Evolutionary conservation across 1,140 invertebrate species (phyloP), one percentile per base, ranked within the genome.

Genomic region (Ruditapes philippinarum): DNA sequence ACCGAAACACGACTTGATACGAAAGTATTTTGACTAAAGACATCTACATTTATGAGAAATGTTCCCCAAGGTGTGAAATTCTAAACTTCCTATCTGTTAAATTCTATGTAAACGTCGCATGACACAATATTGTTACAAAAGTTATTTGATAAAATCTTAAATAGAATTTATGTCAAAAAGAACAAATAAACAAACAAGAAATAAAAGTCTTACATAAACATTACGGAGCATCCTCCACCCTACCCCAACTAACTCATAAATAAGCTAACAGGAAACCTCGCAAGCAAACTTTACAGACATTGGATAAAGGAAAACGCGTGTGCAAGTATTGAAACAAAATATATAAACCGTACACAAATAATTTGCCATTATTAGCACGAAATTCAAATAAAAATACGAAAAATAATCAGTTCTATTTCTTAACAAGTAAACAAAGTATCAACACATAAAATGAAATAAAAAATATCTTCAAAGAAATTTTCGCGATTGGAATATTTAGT

Each of bases 101-200:
- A 78, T 86, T 78, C 84, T 38, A 5, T 62, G 38, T 38, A 60
- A 86, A 86, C 78, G 84, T 86, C 84, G 60, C 31, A 28, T 86
- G 84, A 86, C 70, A 86, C 84, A 78, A 86, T 62, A 70, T 78
- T 86, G 68, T 76, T n/a, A 86, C 62, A 51, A 54, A n/a, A 40
- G 33, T 60, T 22, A 7, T 60, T 40, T 60, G 78, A 80, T 62
- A 81, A 81, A 25, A 81, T 81, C 79, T 54, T 38, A 3, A 51
- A 54, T 36, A 22, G 25, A 25, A 12, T 42, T n/a, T 80, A n/a
- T 81, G 38, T 11, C 19, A 62, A 65, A 54, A 40, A 45, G 25
- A 14, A 45, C 3, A 38, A 40, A 33, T 81, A 81, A 81, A 62
- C 79, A 81, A 40, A 28, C 54, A 40, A 17, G 79, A 14, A 81